A percentile compares a stretch with the other conserved stretches of the same genome.
These are phyloP conservation scores for Ylistrum balloti DNA, from an alignment of 1,140 invertebrate species.

Conservation along the genomic window DNA sequence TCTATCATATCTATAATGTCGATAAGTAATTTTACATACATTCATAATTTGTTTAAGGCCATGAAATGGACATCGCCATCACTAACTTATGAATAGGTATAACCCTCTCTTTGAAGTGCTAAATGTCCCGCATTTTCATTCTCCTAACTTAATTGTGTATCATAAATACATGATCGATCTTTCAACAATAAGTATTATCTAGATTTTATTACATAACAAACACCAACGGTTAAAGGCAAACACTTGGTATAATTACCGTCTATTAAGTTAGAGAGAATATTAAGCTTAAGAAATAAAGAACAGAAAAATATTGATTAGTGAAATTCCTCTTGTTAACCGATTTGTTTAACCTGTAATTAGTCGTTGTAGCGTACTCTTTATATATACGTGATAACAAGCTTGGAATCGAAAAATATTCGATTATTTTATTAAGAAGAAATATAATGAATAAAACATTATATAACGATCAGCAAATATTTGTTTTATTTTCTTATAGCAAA, in stretches of 20 bases:
- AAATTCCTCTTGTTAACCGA: neutral
- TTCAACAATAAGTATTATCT: neutral
- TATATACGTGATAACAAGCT: neutral
- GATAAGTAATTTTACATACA: too few species aligned
- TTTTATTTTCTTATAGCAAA: neutral
- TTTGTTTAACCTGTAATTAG: neutral
- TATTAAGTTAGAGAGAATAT: neutral
- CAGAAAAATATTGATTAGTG: neutral
- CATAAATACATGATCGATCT: neutral
- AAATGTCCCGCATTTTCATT: neutral
- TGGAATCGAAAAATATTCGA: neutral
- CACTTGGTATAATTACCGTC: neutral
- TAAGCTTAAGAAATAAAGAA: neutral
- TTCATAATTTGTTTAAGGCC: neutral
- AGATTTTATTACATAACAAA: neutral
- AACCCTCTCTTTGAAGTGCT: neutral
- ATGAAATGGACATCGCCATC: neutral
- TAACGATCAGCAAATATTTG: neutral
- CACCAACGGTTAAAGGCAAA: neutral
- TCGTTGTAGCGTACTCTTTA: neutral
- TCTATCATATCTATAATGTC: too few species aligned
- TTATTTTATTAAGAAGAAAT: neutral
- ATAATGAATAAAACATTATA: neutral
- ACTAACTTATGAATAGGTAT: neutral
- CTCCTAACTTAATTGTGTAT: neutral